Evolutionary conservation across 2,113 vertebrate species (phyloP).

Genomic region (Mesitornis unicolor): DNA sequence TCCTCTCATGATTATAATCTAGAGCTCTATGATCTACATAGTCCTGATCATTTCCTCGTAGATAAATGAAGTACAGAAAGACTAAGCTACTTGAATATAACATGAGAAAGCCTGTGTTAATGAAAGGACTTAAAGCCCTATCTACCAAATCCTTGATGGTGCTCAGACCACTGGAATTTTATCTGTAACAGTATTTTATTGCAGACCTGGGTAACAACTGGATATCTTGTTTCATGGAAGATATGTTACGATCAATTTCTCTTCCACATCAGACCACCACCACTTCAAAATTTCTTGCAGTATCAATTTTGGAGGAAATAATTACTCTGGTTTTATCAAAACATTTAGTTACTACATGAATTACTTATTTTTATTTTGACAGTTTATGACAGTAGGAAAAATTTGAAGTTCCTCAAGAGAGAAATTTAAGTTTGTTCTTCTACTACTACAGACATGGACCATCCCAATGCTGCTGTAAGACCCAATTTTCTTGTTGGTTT

Average conservation of each 20-base stretch:
- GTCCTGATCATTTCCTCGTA: background rate
- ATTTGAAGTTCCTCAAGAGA: background rate
- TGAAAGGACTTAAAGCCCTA: background rate
- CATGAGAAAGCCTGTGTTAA: background rate
- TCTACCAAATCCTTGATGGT: background rate
- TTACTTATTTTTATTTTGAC: background rate
- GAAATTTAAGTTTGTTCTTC: background rate
- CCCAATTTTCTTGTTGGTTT: too few species aligned
- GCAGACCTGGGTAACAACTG: background rate
- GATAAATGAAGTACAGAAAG: background rate
- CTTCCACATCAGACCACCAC: background rate
- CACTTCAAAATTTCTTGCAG: background rate
- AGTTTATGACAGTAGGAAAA: background rate
- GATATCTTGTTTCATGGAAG: background rate
- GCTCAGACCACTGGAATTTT: background rate
- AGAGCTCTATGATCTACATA: background rate
- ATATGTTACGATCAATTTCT: background rate
- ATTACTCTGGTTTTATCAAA: background rate
- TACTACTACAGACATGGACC: background rate
- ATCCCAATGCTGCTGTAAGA: background rate
- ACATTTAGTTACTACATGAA: background rate
- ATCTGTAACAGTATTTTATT: background rate
- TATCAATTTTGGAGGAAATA: background rate
- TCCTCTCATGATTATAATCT: background rate
- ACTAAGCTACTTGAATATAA: background rate